Conservation (phyloP, 1,140 invertebrate species). For the Anastrepha ludens region DNA sequence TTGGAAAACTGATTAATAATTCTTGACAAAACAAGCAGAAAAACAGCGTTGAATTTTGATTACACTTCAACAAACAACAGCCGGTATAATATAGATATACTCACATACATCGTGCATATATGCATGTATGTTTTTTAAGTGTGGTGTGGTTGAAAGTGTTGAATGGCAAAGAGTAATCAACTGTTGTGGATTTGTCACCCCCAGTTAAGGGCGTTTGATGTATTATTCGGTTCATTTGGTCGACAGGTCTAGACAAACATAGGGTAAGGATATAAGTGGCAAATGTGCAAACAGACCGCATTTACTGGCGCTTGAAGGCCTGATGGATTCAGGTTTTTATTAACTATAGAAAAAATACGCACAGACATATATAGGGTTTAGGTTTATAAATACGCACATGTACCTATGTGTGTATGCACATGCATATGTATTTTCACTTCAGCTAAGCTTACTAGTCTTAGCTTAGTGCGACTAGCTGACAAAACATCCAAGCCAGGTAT, state of each 20-base stretch:
- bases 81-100: background rate
- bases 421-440: no score
- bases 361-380: background rate
- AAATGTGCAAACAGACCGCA: slow-evolving; percentile 55
- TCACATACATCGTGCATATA: background rate
- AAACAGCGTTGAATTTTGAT: background rate
- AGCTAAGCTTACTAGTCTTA: no score
- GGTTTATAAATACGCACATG: background rate
- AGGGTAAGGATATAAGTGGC: slow-evolving; percentile 50
- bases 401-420: background rate
- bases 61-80: background rate
- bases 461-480: no score
- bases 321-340: background rate
- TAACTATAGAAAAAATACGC: slow-evolving; percentile 12
- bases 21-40: slow-evolving; percentile 41
- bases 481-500: no score
- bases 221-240: slow-evolving; percentile 74
- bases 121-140: background rate
- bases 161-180: slow-evolving; percentile 59
- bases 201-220: slow-evolving; percentile 73
- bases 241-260: slow-evolving; percentile 72
- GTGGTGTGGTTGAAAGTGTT: slow-evolving; percentile 21
- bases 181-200: slow-evolving; percentile 72
- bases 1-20: slow-evolving; percentile 39
- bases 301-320: background rate